Conservation (phyloP, 53 echinoderm and acorn worm species). For the Hippasteria phrygiana region DNA sequence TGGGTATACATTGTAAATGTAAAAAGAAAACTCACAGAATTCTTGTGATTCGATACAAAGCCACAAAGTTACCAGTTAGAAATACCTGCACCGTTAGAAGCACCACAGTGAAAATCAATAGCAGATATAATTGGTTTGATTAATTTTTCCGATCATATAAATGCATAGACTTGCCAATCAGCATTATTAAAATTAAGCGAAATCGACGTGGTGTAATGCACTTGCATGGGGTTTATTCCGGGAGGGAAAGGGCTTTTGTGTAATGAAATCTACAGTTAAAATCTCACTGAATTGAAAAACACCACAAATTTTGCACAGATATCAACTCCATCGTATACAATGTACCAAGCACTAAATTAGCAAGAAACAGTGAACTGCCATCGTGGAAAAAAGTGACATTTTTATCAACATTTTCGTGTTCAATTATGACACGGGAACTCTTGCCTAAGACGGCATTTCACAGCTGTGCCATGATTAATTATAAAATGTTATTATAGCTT, state of each 20-base stretch:
- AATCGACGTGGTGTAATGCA: background rate
- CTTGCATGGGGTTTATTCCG: background rate
- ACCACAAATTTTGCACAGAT: no score
- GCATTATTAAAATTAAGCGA: background rate
- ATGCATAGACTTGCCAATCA: constrained; percentile 22
- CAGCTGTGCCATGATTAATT: no score
- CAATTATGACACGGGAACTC: no score
- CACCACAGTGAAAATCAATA: background rate
- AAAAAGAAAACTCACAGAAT: background rate
- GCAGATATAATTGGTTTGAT: background rate
- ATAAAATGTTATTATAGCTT: no score
- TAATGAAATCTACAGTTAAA: no score
- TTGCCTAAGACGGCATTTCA: no score
- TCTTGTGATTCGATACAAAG: background rate
- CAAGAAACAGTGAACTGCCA: no score
- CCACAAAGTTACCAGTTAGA: background rate
- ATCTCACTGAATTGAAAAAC: no score
- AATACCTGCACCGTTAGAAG: constrained; percentile 2
- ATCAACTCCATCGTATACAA: no score
- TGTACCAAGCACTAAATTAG: no score
- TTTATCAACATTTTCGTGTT: no score
- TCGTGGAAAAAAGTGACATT: no score
- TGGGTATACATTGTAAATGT: background rate
- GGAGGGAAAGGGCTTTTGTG: background rate
- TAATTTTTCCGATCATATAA: background rate